phyloP scores from a whole-genome alignment of 2,113 vertebrate genomes.

The Tupaia chinensis region DNA sequence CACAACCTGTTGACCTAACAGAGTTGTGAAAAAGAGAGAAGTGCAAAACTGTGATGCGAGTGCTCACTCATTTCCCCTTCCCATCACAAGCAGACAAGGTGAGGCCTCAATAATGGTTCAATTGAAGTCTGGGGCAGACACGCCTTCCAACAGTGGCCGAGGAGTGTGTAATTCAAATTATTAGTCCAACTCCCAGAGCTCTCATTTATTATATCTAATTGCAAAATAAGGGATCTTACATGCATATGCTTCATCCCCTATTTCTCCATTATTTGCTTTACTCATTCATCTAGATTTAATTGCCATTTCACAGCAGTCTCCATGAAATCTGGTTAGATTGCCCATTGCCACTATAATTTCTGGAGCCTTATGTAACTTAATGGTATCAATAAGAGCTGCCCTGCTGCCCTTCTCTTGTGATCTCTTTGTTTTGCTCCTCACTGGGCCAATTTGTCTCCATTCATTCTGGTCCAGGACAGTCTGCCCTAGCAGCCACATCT shows the following conservation, averaged over 20 bases:
- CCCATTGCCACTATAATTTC: conserved; percentile 61
- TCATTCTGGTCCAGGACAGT: neutral
- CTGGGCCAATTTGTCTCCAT: neutral
- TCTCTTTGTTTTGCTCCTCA: conserved; percentile 13
- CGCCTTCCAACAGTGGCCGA: conserved; percentile 29
- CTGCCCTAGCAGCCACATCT: neutral
- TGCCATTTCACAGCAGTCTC: conserved; percentile 73
- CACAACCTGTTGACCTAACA: neutral
- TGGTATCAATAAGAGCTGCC: conserved; percentile 50
- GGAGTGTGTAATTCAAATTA: conserved; percentile 75
- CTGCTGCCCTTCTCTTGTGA: conserved; percentile 6
- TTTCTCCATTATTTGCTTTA: conserved; percentile 76
- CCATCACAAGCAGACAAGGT: neutral
- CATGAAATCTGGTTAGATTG: conserved; percentile 78
- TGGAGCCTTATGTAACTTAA: conserved; percentile 55
- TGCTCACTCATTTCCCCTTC: neutral
- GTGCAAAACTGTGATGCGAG: neutral
- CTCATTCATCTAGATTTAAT: conserved; percentile 75
- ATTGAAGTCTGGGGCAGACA: neutral
- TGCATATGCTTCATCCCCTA: conserved; percentile 49
- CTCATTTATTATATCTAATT: conserved; percentile 76
- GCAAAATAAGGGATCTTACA: conserved; percentile 71
- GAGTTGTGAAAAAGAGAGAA: neutral
- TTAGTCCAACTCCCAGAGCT: conserved; percentile 59
- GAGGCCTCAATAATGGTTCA: neutral